Conservation (phyloP, 2,797 vertebrate genomes). For the Anniella stebbinsi region DNA sequence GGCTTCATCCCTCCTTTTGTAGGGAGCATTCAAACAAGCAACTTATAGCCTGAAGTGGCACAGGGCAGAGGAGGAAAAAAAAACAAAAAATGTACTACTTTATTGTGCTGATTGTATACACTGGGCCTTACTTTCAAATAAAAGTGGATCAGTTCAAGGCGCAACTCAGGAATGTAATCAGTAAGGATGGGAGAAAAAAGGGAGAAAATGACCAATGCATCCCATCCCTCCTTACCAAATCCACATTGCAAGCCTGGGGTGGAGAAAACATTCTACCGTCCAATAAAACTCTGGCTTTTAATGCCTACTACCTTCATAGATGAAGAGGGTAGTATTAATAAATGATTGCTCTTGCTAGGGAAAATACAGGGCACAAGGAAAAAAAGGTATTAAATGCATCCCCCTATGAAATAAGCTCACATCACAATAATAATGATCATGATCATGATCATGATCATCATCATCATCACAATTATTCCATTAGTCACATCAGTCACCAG, state of each 20-base stretch:
- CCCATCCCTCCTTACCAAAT: not conserved
- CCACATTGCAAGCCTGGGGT: not conserved
- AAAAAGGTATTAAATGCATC: not conserved
- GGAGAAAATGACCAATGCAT: not conserved
- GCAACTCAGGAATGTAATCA: not conserved
- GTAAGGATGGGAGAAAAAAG: not conserved
- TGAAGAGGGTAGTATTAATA: constrained; percentile 18
- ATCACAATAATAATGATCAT: too few species aligned
- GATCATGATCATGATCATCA: too few species aligned
- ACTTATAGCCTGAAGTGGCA: not conserved
- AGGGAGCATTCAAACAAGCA: not conserved
- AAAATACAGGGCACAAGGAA: not conserved
- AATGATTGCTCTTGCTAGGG: constrained; percentile 10
- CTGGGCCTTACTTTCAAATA: not conserved
- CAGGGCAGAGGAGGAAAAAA: too few species aligned
- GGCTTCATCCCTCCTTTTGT: not conserved
- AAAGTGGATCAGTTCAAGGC: not conserved
- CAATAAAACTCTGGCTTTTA: not conserved
- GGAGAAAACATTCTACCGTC: not conserved
- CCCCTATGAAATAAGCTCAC: constrained; percentile 17
- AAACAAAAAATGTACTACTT: too few species aligned
- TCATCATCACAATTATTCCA: too few species aligned
- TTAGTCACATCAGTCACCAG: too few species aligned
- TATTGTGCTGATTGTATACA: not conserved
- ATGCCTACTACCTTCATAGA: not conserved